Evolutionary conservation across 2,113 vertebrate genomes (phyloP).

Genomic region (Cyprinodon tularosa): DNA sequence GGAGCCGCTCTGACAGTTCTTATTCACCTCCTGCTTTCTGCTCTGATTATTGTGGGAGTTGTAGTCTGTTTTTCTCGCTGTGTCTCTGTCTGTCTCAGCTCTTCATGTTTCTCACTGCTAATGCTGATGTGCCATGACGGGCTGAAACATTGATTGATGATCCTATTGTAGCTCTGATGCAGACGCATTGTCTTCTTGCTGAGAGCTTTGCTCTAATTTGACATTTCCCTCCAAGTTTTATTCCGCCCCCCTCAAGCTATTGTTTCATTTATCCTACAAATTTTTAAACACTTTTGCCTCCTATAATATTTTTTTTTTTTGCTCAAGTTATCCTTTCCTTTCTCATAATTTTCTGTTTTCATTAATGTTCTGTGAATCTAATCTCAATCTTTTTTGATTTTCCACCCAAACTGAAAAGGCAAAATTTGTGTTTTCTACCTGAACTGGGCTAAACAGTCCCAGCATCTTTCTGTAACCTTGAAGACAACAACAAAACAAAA

Average conservation of each 20-base stretch:
- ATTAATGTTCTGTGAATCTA: background rate
- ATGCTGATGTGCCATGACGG: slow-evolving; percentile 1
- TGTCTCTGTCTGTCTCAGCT: background rate
- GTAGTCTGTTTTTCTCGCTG: background rate
- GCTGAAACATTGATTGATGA: background rate
- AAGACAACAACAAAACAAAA: background rate
- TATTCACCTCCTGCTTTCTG: background rate
- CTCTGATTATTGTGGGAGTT: background rate
- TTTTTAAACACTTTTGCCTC: background rate
- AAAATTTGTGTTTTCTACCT: background rate
- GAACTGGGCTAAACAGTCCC: background rate
- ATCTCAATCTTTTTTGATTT: background rate
- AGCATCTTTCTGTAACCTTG: slow-evolving; percentile 1
- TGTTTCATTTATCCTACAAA: background rate
- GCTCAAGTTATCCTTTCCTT: background rate
- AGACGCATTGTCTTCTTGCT: background rate
- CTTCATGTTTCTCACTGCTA: background rate
- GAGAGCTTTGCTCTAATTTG: background rate
- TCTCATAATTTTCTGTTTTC: too few species aligned
- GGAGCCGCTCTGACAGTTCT: slow-evolving; percentile 1
- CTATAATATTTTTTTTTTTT: background rate
- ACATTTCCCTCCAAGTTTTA: background rate
- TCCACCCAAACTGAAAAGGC: background rate
- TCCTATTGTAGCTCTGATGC: background rate
- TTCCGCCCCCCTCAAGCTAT: background rate